phyloP scores from a whole-genome alignment of 1,140 invertebrate genomes.

The Triops longicaudatus region DNA sequence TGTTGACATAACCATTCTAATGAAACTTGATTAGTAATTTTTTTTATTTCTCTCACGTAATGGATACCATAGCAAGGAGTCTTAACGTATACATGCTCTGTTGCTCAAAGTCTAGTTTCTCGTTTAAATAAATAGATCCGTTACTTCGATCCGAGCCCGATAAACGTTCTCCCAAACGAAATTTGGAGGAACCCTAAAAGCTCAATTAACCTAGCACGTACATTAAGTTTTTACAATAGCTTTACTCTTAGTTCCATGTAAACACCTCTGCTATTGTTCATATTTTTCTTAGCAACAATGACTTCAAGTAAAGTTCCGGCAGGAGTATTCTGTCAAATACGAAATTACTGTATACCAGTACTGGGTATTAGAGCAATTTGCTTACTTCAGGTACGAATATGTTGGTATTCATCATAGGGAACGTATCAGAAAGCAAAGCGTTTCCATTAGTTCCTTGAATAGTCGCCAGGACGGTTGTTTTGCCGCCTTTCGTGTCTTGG shows the following conservation, averaged over 20 bases:
- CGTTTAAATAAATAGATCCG: constrained; percentile 62
- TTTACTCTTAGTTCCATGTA: background rate
- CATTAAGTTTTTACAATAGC: background rate
- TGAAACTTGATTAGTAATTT: constrained; percentile 30
- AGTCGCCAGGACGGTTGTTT: constrained; percentile 63
- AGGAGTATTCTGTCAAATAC: constrained; percentile 3
- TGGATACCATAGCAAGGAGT: constrained; percentile 63
- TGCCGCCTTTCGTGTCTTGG: constrained; percentile 64
- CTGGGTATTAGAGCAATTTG: background rate
- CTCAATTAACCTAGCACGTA: constrained; percentile 28
- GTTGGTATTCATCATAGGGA: constrained; percentile 70
- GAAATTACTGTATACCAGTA: background rate
- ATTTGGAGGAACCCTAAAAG: constrained; percentile 54
- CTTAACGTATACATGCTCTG: constrained; percentile 73
- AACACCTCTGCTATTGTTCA: constrained; percentile 9
- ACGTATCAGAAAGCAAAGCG: constrained; percentile 62
- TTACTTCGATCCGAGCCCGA: constrained; percentile 61
- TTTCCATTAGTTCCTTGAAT: constrained; percentile 67
- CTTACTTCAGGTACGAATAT: constrained; percentile 69
- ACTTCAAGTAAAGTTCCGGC: background rate
- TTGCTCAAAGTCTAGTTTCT: constrained; percentile 71
- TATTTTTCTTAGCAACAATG: background rate
- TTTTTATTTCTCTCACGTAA: background rate
- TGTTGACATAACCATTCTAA: constrained; percentile 74
- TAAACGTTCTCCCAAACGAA: constrained; percentile 65